phyloP scores from a whole-genome alignment of 1,140 invertebrate species.

The Macrobrachium rosenbergii region DNA sequence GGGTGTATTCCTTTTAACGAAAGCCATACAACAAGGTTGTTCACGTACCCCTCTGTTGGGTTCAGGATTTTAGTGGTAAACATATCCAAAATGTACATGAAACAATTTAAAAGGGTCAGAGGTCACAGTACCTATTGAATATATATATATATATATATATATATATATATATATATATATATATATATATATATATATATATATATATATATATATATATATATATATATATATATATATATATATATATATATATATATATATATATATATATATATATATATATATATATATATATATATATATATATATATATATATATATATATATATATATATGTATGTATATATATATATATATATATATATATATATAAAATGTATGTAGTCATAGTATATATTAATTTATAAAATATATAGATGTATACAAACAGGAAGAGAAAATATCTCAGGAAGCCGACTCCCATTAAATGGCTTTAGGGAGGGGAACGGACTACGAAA shows the following conservation, averaged over 20 bases:
- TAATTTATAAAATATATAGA: too few species aligned
- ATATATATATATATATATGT: not conserved
- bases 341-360: not conserved
- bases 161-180: slow-evolving; percentile 10
- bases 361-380: not conserved
- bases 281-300: not conserved
- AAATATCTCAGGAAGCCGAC: not conserved
- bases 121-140: not conserved
- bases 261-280: not conserved
- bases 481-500: not conserved
- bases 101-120: not conserved
- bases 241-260: not conserved
- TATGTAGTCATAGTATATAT: too few species aligned
- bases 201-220: slow-evolving; percentile 4
- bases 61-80: too few species aligned
- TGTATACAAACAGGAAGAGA: too few species aligned
- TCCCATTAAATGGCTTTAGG: not conserved
- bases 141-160: slow-evolving; percentile 5
- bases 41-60: too few species aligned
- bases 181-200: slow-evolving; percentile 17
- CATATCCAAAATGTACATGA: too few species aligned
- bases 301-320: not conserved
- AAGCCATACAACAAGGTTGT: too few species aligned
- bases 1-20: too few species aligned
- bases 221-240: not conserved